phyloP scores from a whole-genome alignment of 2,888 invertebrate genomes.

The Monoplex corrugatus region DNA sequence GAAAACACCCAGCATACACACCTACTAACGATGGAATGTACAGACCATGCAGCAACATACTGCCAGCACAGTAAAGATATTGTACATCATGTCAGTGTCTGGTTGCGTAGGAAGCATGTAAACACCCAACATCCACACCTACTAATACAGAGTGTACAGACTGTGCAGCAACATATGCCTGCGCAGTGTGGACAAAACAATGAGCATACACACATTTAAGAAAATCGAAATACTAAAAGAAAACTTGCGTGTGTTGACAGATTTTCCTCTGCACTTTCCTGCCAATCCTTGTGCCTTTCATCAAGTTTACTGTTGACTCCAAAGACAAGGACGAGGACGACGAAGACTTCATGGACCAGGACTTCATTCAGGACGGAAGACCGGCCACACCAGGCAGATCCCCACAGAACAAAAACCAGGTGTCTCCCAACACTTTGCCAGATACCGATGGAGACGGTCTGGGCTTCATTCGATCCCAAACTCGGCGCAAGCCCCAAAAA shows the following conservation, averaged over 20 bases:
- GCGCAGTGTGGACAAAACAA: too few species aligned
- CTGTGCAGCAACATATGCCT: too few species aligned
- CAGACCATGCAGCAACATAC: too few species aligned
- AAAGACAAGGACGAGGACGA: conserved; percentile 59
- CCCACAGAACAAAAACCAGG: conserved; percentile 21
- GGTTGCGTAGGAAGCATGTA: too few species aligned
- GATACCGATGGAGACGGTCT: conserved; percentile 38
- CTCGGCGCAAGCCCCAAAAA: conserved; percentile 40
- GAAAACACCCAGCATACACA: too few species aligned
- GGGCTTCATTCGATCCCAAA: conserved; percentile 31
- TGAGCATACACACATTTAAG: too few species aligned
- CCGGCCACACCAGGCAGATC: conserved; percentile 43
- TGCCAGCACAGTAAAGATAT: too few species aligned
- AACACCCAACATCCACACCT: too few species aligned
- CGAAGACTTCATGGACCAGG: conserved; percentile 59
- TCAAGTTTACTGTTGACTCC: conserved; percentile 75
- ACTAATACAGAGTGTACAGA: too few species aligned
- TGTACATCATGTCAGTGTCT: too few species aligned
- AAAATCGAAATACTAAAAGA: not conserved
- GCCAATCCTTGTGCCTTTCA: conserved; percentile 73
- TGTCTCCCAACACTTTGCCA: conserved; percentile 3
- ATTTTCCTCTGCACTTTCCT: conserved; percentile 71
- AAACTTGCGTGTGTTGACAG: conserved; percentile 63
- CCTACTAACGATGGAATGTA: too few species aligned
- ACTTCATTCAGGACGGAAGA: conserved; percentile 56